Conservation (phyloP, 2,797 vertebrate genomes). For the Gallirallus australis region DNA sequence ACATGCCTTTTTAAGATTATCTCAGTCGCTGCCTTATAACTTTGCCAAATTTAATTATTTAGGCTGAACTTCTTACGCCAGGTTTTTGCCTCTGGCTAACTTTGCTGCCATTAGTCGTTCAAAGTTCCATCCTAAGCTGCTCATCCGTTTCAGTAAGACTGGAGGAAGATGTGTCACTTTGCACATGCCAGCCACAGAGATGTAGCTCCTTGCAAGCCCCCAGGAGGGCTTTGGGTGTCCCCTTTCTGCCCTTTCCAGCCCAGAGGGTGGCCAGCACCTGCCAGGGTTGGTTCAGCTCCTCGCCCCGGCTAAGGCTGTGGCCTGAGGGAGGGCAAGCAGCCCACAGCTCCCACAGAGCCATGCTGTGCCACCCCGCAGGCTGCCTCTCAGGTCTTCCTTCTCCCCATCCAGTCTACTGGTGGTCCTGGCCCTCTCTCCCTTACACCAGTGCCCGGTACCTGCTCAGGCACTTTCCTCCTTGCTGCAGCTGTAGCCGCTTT, state of each 20-base stretch:
- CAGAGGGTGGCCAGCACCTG: not conserved
- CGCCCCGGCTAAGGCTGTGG: not conserved
- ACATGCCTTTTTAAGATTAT: conserved; percentile 4
- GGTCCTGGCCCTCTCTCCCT: not conserved
- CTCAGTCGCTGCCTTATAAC: not conserved
- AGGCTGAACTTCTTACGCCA: not conserved
- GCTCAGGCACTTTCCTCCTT: not conserved
- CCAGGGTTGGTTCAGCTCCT: not conserved
- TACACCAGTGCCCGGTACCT: not conserved
- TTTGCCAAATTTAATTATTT: conserved; percentile 28
- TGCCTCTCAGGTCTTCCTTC: not conserved
- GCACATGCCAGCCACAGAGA: not conserved
- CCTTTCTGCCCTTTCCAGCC: not conserved
- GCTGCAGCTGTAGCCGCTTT: not conserved
- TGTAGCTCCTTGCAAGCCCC: not conserved
- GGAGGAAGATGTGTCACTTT: not conserved
- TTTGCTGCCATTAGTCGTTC: not conserved
- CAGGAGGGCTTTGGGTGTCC: not conserved
- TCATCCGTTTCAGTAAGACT: not conserved
- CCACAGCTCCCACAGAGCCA: not conserved
- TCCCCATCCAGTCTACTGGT: not conserved
- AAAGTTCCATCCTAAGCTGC: conserved; percentile 5
- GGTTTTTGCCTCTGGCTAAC: conserved; percentile 1
- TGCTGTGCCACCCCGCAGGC: not conserved
- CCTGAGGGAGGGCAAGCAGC: not conserved